Evolutionary conservation across 2,113 vertebrate genomes (phyloP), one percentile per base, ranked within the genome.

Genomic region (Vidua chalybeata): DNA sequence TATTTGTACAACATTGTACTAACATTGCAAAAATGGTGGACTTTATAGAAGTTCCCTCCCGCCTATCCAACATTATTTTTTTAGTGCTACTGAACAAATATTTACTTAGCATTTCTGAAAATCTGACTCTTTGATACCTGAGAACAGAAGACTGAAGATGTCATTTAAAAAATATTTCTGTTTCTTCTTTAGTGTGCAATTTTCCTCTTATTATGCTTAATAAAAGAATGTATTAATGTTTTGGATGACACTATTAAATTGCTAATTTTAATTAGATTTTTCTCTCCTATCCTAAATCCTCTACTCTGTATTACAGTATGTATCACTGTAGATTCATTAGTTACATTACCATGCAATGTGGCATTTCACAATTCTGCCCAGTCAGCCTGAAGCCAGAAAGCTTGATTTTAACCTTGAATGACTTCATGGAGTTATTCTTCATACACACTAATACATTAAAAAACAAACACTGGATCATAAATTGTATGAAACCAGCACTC

Each of bases 351-450:
- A 27, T 72, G 49, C 37, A 78, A 43, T 86, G 76, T 63, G 48
- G 72, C 45, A 77, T 92, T 95, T 90, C 0, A 0, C 0, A 1
- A 78, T 78, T 79, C 61, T 90, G 79, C 87, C 39, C 61, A 81
- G n/a, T 55, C 75, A 96, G 85, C 81, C 83, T 73, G 90, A 86
- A 93, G 88, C 85, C 67, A 93, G 82, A 86, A 93, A 80, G 92
- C 68, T 72, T 78, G 76, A 87, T 86, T 87, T 94, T 95, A 95
- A 95, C 85, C 96, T 88, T 82, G 85, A 84, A 55, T 94, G 75
- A 92, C 86, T 96, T 93, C 33, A 41, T 35, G 30, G 35, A 61
- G 39, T 90, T 93, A 81, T 77, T 96, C 63, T 91, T 88, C 68
- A 86, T 86, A 12, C 51, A 71, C 27, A 45, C 20, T 55, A 54